A percentile compares a stretch with the other conserved stretches of the same genome.
These are phyloP conservation scores for Jacana jacana DNA, from an alignment of 2,113 vertebrate genomes.

Conservation along the genomic window DNA sequence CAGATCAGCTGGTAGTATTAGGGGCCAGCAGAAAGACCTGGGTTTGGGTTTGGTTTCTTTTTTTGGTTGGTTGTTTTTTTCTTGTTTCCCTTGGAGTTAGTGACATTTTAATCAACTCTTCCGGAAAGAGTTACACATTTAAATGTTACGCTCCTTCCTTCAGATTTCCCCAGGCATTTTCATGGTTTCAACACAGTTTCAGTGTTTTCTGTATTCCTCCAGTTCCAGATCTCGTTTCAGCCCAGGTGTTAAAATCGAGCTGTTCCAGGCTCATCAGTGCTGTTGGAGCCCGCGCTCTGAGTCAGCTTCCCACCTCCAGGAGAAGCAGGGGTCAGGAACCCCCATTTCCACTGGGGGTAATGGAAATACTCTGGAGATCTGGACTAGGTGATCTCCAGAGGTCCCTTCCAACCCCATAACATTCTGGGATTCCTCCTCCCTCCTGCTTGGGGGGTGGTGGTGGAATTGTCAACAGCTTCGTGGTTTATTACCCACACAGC, in stretches of 20 bases:
- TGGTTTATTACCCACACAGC: background rate
- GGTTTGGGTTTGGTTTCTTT: no score
- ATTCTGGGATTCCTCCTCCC: background rate
- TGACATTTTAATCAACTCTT: slow-evolving; percentile 20
- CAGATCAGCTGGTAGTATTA: background rate
- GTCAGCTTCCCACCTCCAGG: background rate
- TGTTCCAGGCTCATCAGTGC: background rate
- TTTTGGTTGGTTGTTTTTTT: no score
- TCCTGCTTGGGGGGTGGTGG: background rate
- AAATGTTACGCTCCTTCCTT: background rate
- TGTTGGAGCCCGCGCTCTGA: background rate
- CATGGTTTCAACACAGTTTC: background rate
- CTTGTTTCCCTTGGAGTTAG: background rate
- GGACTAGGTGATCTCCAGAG: no score
- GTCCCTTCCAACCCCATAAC: no score
- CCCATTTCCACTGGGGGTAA: background rate
- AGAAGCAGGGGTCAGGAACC: background rate
- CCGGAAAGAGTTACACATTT: background rate
- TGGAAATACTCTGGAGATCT: no score
- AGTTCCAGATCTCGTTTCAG: background rate
- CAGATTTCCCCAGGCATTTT: background rate
- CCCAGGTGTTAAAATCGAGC: background rate
- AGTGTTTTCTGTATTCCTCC: background rate
- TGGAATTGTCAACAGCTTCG: background rate
- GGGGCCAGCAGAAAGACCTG: background rate